Conservation (phyloP, 1,140 invertebrate species). For the Drosophila cardini region DNA sequence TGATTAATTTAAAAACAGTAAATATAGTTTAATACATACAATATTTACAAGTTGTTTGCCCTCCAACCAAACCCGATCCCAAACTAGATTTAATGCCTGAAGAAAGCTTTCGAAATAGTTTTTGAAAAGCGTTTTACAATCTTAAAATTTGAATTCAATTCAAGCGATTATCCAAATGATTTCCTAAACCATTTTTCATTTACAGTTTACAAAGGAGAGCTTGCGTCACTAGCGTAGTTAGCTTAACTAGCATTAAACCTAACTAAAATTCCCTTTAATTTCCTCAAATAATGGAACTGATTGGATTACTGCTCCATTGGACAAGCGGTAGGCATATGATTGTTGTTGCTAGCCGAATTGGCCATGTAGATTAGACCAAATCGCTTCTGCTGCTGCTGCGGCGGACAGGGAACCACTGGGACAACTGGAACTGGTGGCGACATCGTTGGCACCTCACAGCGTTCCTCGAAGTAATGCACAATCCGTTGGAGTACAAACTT, state of each 20-base stretch:
- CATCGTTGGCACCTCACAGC: slow-evolving; percentile 61
- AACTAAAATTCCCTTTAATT: slow-evolving; percentile 44
- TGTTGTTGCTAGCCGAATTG: slow-evolving; percentile 46
- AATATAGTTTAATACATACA: slow-evolving; percentile 13
- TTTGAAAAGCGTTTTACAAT: slow-evolving; percentile 29
- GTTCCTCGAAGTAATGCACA: slow-evolving; percentile 78
- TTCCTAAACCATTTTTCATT: slow-evolving; percentile 68
- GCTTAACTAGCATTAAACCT: slow-evolving; percentile 50
- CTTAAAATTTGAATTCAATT: slow-evolving; percentile 44
- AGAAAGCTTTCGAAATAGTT: slow-evolving; percentile 21
- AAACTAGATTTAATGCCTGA: neutral
- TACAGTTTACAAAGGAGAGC: slow-evolving; percentile 2
- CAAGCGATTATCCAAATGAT: slow-evolving; percentile 48
- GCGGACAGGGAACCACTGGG: slow-evolving; percentile 52
- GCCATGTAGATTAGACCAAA: slow-evolving; percentile 73
- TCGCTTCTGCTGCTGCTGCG: slow-evolving; percentile 69
- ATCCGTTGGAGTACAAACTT: slow-evolving; percentile 78
- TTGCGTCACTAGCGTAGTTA: slow-evolving; percentile 21
- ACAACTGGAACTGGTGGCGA: slow-evolving; percentile 31
- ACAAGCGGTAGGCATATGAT: slow-evolving; percentile 60
- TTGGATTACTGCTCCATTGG: slow-evolving; percentile 76
- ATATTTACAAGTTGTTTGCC: slow-evolving; percentile 20
- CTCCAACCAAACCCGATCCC: neutral
- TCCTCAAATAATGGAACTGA: neutral
- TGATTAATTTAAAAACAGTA: slow-evolving; percentile 17